A percentile compares a stretch with the other conserved stretches of the same genome.
phyloP scores from a whole-genome alignment of 2,888 invertebrate genomes.

The Rapana venosa region DNA sequence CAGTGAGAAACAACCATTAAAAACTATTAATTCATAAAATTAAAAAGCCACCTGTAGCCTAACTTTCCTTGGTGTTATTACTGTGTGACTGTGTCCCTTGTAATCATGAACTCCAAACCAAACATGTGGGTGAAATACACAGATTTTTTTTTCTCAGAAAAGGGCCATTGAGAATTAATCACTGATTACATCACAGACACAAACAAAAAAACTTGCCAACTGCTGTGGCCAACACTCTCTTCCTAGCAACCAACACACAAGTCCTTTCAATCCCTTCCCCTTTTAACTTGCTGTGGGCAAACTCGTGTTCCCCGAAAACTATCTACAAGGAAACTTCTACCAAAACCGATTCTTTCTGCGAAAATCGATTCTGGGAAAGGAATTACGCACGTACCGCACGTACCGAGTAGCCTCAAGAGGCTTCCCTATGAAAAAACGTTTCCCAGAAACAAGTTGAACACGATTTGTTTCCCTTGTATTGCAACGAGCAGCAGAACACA shows the following conservation, averaged over 20 bases:
- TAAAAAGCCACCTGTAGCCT: background rate
- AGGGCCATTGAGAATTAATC: too few relatives aligned
- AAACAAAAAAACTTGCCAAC: background rate
- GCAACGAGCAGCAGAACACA: too few relatives aligned
- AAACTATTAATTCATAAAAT: background rate
- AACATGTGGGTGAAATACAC: too few relatives aligned
- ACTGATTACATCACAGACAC: too few relatives aligned
- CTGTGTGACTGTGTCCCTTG: too few relatives aligned
- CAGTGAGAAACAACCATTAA: background rate
- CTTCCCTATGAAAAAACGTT: background rate
- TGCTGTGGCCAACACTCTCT: background rate
- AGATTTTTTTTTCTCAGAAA: too few relatives aligned
- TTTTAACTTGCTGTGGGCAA: too few relatives aligned
- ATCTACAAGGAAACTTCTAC: background rate
- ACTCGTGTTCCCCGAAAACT: too few relatives aligned
- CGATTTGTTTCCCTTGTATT: constrained; percentile 31
- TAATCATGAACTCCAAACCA: too few relatives aligned
- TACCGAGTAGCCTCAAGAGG: background rate
- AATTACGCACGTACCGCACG: too few relatives aligned
- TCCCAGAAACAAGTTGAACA: constrained; percentile 19
- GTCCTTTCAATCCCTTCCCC: too few relatives aligned
- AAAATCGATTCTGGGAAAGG: constrained; percentile 6
- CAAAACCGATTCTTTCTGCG: background rate
- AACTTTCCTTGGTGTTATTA: background rate
- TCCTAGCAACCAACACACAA: background rate